Evolutionary conservation across 2,113 vertebrate genomes (phyloP).

Genomic region (Petaurus breviceps): DNA sequence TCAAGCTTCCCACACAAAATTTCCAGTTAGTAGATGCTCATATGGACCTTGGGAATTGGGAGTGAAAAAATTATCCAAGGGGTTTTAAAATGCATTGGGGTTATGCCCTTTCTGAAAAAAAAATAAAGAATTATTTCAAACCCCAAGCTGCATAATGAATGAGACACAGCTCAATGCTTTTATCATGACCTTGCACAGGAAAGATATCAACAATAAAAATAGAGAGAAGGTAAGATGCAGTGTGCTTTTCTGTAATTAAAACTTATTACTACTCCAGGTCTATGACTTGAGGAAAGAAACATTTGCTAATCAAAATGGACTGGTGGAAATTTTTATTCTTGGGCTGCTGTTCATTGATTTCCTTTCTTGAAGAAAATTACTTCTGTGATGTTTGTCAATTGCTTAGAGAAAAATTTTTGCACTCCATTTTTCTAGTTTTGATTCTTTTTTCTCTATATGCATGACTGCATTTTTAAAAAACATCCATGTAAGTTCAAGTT

Average conservation of each 20-base stretch:
- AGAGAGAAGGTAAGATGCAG: not conserved
- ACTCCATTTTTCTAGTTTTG: slow-evolving; percentile 9
- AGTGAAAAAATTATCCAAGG: not conserved
- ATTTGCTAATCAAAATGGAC: slow-evolving; percentile 40
- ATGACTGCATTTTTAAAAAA: not conserved
- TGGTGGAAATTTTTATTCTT: not conserved
- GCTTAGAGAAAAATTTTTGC: not conserved
- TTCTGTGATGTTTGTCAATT: not conserved
- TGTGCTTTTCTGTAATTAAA: slow-evolving; percentile 30
- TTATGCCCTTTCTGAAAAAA: slow-evolving; percentile 9
- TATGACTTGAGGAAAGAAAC: slow-evolving; percentile 19
- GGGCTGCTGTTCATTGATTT: slow-evolving; percentile 13
- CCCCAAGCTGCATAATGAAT: not conserved
- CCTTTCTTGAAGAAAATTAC: slow-evolving; percentile 26
- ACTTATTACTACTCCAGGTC: slow-evolving; percentile 34
- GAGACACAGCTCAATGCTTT: not conserved
- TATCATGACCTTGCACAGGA: not conserved
- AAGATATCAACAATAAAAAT: slow-evolving; percentile 29
- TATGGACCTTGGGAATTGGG: not conserved
- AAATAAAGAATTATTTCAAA: slow-evolving; percentile 23
- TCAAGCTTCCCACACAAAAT: not conserved
- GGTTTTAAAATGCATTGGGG: not conserved
- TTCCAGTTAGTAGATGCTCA: not conserved
- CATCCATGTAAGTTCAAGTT: not conserved
- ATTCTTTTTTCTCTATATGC: slow-evolving; percentile 45